These are phyloP conservation scores for Penaeus chinensis DNA, from an alignment of 1,140 invertebrate genomes.

Conservation along the genomic window DNA sequence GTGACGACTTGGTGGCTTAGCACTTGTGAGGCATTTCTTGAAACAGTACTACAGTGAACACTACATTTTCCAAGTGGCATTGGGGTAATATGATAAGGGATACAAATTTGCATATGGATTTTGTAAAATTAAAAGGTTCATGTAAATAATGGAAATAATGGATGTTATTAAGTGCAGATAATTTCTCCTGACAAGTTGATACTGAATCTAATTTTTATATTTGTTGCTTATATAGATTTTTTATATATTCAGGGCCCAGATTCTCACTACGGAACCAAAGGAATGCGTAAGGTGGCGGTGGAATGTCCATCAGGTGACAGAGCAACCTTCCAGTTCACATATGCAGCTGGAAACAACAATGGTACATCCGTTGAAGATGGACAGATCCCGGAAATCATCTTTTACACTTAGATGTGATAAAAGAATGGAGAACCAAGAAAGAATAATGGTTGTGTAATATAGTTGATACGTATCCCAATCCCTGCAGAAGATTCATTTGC, in stretches of 20 bases:
- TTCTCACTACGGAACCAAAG: slow-evolving; percentile 89
- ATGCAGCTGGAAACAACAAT: slow-evolving; percentile 89
- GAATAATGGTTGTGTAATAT: background rate
- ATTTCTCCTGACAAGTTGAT: no score
- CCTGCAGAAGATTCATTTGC: background rate
- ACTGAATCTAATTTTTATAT: background rate
- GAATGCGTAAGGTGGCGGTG: slow-evolving; percentile 80
- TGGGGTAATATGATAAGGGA: no score
- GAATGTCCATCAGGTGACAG: slow-evolving; percentile 80
- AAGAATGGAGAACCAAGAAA: background rate
- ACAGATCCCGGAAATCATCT: slow-evolving; percentile 91
- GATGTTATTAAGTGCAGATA: background rate
- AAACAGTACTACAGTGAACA: no score
- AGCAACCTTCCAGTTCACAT: slow-evolving; percentile 87
- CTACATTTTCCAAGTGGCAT: no score
- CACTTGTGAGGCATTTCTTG: no score
- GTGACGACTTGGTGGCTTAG: no score
- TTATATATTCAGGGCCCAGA: slow-evolving; percentile 79
- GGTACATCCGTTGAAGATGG: slow-evolving; percentile 91
- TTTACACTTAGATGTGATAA: slow-evolving; percentile 72
- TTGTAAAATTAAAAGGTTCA: background rate
- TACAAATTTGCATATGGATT: no score
- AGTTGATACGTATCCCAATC: background rate
- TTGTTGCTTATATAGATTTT: background rate
- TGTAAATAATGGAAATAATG: slow-evolving; percentile 26